A percentile compares a stretch with the other conserved stretches of the same genome.
phyloP scores from a whole-genome alignment of 2,113 vertebrate genomes.

The Pao palembangensis region DNA sequence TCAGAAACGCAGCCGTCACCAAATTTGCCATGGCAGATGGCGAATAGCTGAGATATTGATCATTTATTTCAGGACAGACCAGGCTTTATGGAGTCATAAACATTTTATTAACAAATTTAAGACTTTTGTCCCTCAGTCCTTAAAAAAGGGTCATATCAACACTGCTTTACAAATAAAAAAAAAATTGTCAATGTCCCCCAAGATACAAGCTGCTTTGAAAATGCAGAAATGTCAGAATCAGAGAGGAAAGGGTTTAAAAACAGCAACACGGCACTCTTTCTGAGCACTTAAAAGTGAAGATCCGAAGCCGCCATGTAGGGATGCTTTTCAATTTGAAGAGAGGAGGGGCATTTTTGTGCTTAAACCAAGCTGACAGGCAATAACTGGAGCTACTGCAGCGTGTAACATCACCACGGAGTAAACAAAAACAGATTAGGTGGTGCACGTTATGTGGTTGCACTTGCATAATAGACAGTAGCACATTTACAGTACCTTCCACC shows the following conservation, averaged over 20 bases:
- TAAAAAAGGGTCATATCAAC: not conserved
- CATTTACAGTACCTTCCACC: not conserved
- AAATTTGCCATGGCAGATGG: too few relatives aligned
- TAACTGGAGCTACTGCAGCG: slow-evolving; percentile 33
- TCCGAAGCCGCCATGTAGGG: slow-evolving; percentile 23
- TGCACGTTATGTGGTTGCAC: slow-evolving; percentile 13
- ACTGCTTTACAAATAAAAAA: not conserved
- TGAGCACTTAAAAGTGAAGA: slow-evolving; percentile 4
- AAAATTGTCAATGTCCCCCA: not conserved
- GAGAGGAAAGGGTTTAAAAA: not conserved
- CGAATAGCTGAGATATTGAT: too few relatives aligned
- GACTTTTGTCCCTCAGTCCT: not conserved
- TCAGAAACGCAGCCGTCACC: too few relatives aligned
- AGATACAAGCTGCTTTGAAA: not conserved
- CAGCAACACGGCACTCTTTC: not conserved
- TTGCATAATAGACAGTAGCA: slow-evolving; percentile 11
- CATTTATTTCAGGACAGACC: too few relatives aligned
- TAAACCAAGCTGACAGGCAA: slow-evolving; percentile 36
- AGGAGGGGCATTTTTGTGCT: slow-evolving; percentile 4
- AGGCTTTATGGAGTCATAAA: not conserved
- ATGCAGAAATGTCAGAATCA: too few relatives aligned
- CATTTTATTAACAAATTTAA: not conserved
- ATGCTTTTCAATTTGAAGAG: not conserved
- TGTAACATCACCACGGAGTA: slow-evolving; percentile 18
- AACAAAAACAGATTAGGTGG: slow-evolving; percentile 27